These are phyloP conservation scores for Ahaetulla prasina DNA, from an alignment of 2,113 vertebrate genomes.

Conservation along the genomic window DNA sequence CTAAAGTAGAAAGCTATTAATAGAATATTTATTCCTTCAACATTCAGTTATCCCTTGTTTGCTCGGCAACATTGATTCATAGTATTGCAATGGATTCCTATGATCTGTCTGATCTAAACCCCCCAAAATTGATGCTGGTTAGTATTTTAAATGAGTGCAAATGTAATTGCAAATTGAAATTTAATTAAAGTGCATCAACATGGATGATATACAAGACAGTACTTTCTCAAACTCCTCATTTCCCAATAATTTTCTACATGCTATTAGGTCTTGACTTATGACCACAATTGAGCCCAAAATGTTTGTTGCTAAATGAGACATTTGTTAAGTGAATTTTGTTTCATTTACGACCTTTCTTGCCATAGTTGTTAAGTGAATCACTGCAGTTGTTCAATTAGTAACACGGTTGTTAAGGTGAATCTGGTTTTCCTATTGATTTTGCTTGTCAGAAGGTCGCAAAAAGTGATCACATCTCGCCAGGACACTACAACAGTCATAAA, in stretches of 20 bases:
- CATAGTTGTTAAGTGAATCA: neutral
- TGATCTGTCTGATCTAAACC: neutral
- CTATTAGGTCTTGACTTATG: neutral
- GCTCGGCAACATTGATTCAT: neutral
- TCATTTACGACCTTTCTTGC: neutral
- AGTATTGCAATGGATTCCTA: neutral
- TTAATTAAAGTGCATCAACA: neutral
- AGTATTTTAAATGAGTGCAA: neutral
- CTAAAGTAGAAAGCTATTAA: neutral
- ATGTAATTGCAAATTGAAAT: neutral
- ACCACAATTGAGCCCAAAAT: neutral
- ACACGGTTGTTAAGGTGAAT: neutral
- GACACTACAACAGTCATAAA: neutral
- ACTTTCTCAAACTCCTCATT: neutral
- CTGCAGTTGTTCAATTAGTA: neutral
- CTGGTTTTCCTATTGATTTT: neutral
- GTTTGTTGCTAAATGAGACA: neutral
- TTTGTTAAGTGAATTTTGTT: neutral
- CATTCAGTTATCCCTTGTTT: neutral
- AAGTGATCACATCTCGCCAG: neutral
- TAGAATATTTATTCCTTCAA: neutral
- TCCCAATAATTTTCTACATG: neutral
- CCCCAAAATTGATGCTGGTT: neutral
- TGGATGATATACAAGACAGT: neutral
- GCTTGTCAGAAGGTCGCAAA: neutral